Conservation (phyloP, 2,797 vertebrate species). For the Holocentrus rufus region DNA sequence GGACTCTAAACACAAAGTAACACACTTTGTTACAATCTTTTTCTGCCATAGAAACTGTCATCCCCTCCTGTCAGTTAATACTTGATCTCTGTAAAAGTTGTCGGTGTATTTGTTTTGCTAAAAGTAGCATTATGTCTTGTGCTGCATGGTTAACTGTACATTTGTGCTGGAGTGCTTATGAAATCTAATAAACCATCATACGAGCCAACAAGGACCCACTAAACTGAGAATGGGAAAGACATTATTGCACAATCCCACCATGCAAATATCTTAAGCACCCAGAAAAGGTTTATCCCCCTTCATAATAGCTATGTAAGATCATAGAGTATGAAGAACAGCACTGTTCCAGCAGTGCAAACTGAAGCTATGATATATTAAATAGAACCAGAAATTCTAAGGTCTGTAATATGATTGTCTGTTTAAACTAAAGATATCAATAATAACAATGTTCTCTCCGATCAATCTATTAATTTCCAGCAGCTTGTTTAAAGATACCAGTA, state of each 20-base stretch:
- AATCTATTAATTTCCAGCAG: constrained; percentile 29
- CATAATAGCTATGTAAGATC: constrained; percentile 44
- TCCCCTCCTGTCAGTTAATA: constrained; percentile 39
- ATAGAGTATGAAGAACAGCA: constrained; percentile 65
- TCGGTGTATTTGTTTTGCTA: constrained; percentile 55
- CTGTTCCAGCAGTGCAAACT: constrained; percentile 82
- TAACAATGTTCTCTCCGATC: constrained; percentile 11
- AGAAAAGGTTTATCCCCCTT: constrained; percentile 51
- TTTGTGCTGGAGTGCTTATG: constrained; percentile 73
- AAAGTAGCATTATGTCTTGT: constrained; percentile 40
- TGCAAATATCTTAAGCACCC: constrained; percentile 74
- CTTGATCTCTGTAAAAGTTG: constrained; percentile 50
- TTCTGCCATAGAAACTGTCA: constrained; percentile 35
- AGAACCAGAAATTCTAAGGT: constrained; percentile 58
- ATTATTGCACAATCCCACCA: constrained; percentile 83
- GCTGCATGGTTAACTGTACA: constrained; percentile 43
- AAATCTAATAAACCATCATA: constrained; percentile 56
- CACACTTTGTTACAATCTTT: constrained; percentile 74
- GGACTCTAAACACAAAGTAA: constrained; percentile 55
- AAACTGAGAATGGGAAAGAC: constrained; percentile 75
- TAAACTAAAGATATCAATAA: constrained; percentile 36
- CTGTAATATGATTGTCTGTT: constrained; percentile 67
- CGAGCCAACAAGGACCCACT: constrained; percentile 50
- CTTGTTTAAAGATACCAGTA: constrained; percentile 32
- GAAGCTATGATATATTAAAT: constrained; percentile 54